phyloP scores from a whole-genome alignment of 2,888 invertebrate species.

The Tiphia femorata region DNA sequence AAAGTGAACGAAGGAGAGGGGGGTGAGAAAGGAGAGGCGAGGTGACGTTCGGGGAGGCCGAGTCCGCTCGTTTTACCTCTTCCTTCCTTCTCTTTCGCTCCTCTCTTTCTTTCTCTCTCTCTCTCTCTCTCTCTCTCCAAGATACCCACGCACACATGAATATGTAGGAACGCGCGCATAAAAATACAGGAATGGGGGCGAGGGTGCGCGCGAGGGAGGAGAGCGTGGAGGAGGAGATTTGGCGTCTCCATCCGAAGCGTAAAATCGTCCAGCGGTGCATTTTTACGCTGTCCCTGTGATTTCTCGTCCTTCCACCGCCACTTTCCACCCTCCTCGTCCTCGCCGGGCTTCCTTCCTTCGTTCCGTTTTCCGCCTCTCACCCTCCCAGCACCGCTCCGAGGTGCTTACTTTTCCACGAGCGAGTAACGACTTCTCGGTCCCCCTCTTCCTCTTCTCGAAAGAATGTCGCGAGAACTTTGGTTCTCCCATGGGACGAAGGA shows the following conservation, averaged over 20 bases:
- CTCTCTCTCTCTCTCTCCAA: neutral
- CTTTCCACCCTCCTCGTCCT: slow-evolving; percentile 31
- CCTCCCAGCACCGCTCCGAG: neutral
- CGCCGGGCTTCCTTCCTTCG: slow-evolving; percentile 6
- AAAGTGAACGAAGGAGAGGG: no score
- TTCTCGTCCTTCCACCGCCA: slow-evolving; percentile 38
- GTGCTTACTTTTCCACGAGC: neutral
- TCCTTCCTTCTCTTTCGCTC: neutral
- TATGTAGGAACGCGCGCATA: neutral
- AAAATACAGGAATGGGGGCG: neutral
- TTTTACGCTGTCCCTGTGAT: slow-evolving; percentile 49
- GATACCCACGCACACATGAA: neutral
- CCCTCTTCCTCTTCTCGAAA: neutral
- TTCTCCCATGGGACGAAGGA: no score
- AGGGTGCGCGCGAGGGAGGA: neutral
- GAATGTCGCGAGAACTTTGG: neutral
- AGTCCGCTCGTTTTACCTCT: neutral
- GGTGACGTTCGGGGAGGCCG: neutral
- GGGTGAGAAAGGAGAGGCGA: neutral
- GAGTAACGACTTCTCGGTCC: neutral
- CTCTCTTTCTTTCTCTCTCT: no score
- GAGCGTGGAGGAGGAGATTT: slow-evolving; percentile 31
- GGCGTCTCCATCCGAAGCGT: slow-evolving; percentile 45
- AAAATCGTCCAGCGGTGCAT: slow-evolving; percentile 55
- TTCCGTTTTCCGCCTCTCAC: neutral